Evolutionary conservation across 2,113 vertebrate species (phyloP).

Genomic region (Montifringilla adamsi): DNA sequence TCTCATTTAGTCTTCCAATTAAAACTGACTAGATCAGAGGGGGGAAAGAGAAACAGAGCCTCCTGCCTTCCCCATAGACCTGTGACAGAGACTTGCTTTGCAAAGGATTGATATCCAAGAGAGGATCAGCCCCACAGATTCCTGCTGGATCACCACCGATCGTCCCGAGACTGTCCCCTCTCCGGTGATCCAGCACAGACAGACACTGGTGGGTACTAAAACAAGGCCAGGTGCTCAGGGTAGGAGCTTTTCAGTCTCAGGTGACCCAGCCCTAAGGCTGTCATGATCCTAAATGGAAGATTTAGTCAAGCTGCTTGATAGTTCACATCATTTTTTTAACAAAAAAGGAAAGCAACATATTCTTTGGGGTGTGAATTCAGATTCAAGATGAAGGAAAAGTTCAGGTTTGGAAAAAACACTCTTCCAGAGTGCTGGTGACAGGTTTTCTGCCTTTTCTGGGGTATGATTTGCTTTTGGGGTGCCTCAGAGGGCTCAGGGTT

Average conservation of each 20-base stretch:
- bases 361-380: background rate
- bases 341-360: background rate
- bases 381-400: background rate
- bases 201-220: background rate
- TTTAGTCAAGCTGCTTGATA: background rate
- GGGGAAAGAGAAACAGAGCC: accelerated
- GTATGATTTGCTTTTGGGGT: background rate
- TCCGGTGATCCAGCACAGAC: accelerated
- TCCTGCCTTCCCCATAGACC: background rate
- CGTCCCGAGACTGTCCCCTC: background rate
- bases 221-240: background rate
- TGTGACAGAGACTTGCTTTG: background rate
- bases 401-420: background rate
- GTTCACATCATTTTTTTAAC: background rate
- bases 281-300: background rate
- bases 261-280: background rate
- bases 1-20: constrained; percentile 5
- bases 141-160: background rate
- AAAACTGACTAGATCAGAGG: background rate
- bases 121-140: background rate
- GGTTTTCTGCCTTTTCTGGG: background rate
- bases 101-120: accelerated
- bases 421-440: no score
- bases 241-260: background rate
- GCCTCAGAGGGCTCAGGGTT: background rate